These are phyloP conservation scores for Kradibia gibbosae DNA, from an alignment of 1,140 invertebrate species.

Conservation along the genomic window DNA sequence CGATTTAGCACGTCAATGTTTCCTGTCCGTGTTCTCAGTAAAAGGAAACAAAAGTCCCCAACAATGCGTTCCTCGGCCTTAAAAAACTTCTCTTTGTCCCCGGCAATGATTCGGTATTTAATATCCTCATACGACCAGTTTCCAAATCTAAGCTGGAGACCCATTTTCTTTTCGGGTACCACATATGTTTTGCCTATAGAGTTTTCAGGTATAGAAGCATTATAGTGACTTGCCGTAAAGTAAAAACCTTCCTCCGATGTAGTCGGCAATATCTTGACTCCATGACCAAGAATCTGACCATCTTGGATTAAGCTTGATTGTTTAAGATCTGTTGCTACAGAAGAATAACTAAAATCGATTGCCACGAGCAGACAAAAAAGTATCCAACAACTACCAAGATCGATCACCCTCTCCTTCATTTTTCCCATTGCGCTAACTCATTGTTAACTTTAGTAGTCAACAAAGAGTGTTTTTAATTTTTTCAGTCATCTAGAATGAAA, in stretches of 20 bases:
- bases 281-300: background rate
- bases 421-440: conserved; percentile 71
- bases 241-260: conserved; percentile 64
- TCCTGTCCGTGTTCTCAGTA: conserved; percentile 88
- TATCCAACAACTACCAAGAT: conserved; percentile 67
- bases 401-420: conserved; percentile 63
- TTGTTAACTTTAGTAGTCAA: conserved; percentile 52
- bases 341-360: conserved; percentile 60
- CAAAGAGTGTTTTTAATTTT: background rate
- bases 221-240: conserved; percentile 87
- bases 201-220: conserved; percentile 93
- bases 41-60: conserved; percentile 94
- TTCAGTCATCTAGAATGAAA: conserved; percentile 5
- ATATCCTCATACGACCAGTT: conserved; percentile 78
- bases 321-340: conserved; percentile 55
- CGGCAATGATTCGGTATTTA: conserved; percentile 86
- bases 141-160: conserved; percentile 73
- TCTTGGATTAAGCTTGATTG: conserved; percentile 29
- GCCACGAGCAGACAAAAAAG: conserved; percentile 68
- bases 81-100: conserved; percentile 91
- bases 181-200: conserved; percentile 89
- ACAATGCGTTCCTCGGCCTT: conserved; percentile 90
- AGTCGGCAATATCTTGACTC: conserved; percentile 52
- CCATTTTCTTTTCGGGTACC: conserved; percentile 79
- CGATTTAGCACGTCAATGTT: conserved; percentile 90